A percentile compares a stretch with the other conserved stretches of the same genome.
Evolutionary conservation across 2,113 vertebrate species (phyloP).

Genomic region (Tamias sibiricus): DNA sequence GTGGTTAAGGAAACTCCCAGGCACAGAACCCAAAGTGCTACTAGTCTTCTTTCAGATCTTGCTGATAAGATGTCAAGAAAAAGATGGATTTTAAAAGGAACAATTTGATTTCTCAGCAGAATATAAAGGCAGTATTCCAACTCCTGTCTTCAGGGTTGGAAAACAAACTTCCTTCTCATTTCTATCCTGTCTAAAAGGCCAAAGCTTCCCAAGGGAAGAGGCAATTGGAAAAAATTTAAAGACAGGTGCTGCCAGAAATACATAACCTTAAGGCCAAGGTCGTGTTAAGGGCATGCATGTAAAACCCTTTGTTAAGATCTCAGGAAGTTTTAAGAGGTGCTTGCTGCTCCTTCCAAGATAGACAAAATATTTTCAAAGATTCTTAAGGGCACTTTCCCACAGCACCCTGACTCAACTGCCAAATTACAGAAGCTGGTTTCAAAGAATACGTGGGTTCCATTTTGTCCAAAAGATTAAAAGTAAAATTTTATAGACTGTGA

Average conservation of each 20-base stretch:
- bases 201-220: not conserved
- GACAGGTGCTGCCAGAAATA: not conserved
- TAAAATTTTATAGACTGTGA: not conserved
- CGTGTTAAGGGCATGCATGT: not conserved
- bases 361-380: not conserved
- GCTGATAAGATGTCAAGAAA: not conserved
- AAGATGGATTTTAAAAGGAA: not conserved
- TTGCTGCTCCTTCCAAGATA: not conserved
- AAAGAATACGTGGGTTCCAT: not conserved
- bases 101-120: not conserved
- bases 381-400: not conserved
- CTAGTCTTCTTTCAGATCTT: not conserved
- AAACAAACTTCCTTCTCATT: not conserved
- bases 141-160: not conserved
- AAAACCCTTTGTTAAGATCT: not conserved
- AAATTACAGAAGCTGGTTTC: not conserved
- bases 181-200: not conserved
- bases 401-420: not conserved
- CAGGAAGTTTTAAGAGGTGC: not conserved
- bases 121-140: not conserved
- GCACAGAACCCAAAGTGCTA: accelerated
- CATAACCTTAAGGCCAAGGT: not conserved
- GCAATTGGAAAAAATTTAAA: not conserved
- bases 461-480: not conserved
- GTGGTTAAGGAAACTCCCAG: not conserved